These are phyloP conservation scores for Sycophila texana DNA, from an alignment of 2,888 invertebrate genomes.

Conservation along the genomic window DNA sequence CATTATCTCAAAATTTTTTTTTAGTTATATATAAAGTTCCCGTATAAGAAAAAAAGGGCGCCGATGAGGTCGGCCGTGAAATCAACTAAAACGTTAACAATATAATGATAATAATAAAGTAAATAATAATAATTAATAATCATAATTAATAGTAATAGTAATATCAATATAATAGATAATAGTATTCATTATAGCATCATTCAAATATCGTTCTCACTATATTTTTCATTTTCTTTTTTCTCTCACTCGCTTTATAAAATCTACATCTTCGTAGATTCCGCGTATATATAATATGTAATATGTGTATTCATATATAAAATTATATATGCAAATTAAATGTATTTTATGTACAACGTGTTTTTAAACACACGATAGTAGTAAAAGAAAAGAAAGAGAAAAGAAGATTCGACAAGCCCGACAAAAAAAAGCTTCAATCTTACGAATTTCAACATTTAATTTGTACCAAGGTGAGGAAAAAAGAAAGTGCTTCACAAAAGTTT, in stretches of 20 bases:
- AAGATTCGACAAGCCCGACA: background rate
- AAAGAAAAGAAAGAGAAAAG: background rate
- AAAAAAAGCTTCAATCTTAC: constrained; percentile 11
- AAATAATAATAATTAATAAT: constrained; percentile 43
- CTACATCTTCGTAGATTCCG: constrained; percentile 29
- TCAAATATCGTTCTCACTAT: constrained; percentile 39
- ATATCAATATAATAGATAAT: constrained; percentile 45
- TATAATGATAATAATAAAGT: constrained; percentile 49
- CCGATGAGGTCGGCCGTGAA: constrained; percentile 38
- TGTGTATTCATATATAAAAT: constrained; percentile 57
- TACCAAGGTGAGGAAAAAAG: constrained; percentile 39
- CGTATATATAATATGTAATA: constrained; percentile 55
- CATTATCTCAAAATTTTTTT: constrained; percentile 30
- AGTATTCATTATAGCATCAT: constrained; percentile 37
- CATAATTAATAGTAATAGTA: constrained; percentile 39
- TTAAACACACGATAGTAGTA: background rate
- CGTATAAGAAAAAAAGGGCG: constrained; percentile 42
- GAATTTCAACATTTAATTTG: constrained; percentile 15
- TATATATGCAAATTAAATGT: constrained; percentile 57
- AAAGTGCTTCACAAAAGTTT: constrained; percentile 46
- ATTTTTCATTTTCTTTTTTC: constrained; percentile 41
- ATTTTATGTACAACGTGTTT: constrained; percentile 34
- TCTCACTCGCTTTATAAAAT: constrained; percentile 37
- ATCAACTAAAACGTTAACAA: constrained; percentile 55
- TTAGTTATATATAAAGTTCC: constrained; percentile 49